Evolutionary conservation across 2,113 vertebrate species (phyloP).

Genomic region (Thoracochromis brauschi): DNA sequence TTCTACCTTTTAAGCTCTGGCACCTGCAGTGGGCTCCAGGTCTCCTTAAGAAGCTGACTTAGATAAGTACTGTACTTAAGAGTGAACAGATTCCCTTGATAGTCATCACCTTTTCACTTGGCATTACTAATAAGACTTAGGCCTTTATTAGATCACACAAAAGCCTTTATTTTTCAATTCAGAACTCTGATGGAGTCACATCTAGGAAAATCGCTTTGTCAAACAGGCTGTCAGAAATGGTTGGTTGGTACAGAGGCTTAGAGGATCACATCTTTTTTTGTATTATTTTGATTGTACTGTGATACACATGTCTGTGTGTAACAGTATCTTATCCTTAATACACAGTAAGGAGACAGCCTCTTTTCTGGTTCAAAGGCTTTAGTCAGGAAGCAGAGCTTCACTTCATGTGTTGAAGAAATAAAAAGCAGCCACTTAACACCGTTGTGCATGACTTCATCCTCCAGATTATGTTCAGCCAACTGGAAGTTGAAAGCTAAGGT

Average conservation of each 20-base stretch:
- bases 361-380: conserved; percentile 45
- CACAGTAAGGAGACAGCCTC: neutral
- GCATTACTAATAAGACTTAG: neutral
- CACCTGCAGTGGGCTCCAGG: accelerated
- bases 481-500: neutral
- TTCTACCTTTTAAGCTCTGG: neutral
- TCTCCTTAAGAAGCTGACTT: neutral
- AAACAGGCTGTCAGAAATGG: neutral
- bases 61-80: neutral
- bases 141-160: neutral
- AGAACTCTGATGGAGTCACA: neutral
- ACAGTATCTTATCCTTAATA: neutral
- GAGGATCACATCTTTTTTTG: neutral
- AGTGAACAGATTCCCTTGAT: neutral
- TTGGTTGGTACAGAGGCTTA: neutral
- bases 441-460: conserved; percentile 35
- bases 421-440: conserved; percentile 37
- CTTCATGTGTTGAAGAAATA: conserved; percentile 23
- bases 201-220: neutral
- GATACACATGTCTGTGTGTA: neutral
- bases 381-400: neutral
- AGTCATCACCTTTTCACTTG: neutral
- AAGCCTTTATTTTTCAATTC: neutral
- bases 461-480: conserved; percentile 30
- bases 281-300: neutral